Base-by-base conservation (phyloP, 2,888 invertebrate species). In the Cepaea hortensis region DNA sequence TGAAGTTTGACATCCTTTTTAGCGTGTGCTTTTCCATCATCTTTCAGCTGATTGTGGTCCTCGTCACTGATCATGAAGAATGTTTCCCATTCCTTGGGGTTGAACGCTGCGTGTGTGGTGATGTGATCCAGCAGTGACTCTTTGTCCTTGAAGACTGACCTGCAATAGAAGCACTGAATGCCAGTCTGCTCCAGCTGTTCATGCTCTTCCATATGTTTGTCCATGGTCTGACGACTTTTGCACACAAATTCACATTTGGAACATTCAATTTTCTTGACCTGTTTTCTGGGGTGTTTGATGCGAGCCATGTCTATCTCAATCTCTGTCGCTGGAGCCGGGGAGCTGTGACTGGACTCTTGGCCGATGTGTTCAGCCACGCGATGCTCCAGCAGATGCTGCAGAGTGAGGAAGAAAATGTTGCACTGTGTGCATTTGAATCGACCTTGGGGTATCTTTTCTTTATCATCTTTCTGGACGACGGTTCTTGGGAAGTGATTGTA, bases 171-270 rank as follows among this genome's bases (percentile, higher is more conserved):
- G 88, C 93, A 93, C 70, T 88, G 88, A 81, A 90, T 89, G 23
- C 90, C 90, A 61, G 90, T 90, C n/a, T 87, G 86, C 18, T 91
- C 91, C 75, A 90, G 88, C 35, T 90, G 90, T 46, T 90, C 90
- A 88, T 93, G 93, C 87, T 92, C 91, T 7, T 90, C 89, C 86
- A 91, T 91, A 82, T 93, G 93, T 35, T 90, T 88, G 20, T 90
- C 89, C 77, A 93, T 87, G 18, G 90, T 90, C 15, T 90, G 87
- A 73, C 90, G 89, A 81, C 91, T 91, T 85, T 91, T 91, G 84
- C 92, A 93, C 3, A 91, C 90, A 88, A 91, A 93, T 18, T 91
- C 90, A 87, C 93, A 93, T 82, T 91, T 91, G n/a, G 86, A 77
- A 87, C 93, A 93, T 46, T 90, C 89, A 88, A 92, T 91, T 85